Percentiles rank a stretch among this genome's conserved stretches.
These are phyloP conservation scores for Drosophila erecta DNA, from an alignment of 1,140 invertebrate genomes.

Conservation along the genomic window DNA sequence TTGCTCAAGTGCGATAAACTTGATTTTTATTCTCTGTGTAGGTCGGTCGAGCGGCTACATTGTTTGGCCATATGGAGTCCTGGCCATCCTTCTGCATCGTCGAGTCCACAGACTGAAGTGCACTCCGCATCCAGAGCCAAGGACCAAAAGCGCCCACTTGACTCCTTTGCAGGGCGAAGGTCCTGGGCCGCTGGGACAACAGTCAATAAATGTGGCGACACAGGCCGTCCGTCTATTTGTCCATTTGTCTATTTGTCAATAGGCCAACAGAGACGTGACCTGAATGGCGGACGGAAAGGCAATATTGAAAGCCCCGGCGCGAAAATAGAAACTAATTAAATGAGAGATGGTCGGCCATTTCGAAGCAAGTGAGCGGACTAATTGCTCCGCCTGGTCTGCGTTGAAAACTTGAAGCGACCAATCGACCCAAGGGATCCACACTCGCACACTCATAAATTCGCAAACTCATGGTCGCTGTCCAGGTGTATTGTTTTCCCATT, in stretches of 20 bases:
- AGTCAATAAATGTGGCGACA: slow-evolving; percentile 68
- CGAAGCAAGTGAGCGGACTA: slow-evolving; percentile 27
- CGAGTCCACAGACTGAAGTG: slow-evolving; percentile 34
- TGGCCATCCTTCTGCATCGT: slow-evolving; percentile 19
- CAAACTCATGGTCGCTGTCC: slow-evolving; percentile 47
- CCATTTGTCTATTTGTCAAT: slow-evolving; percentile 58
- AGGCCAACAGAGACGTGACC: slow-evolving; percentile 59
- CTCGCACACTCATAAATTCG: slow-evolving; percentile 64
- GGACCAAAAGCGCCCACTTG: slow-evolving; percentile 23
- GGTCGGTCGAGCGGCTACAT: slow-evolving; percentile 25
- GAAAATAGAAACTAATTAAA: slow-evolving; percentile 68
- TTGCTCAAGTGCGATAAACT: slow-evolving; percentile 20
- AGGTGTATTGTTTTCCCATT: slow-evolving; percentile 14
- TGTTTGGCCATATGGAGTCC: slow-evolving; percentile 40
- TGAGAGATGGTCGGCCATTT: slow-evolving; percentile 43
- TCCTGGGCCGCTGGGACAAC: slow-evolving; percentile 21
- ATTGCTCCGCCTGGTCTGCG: not conserved
- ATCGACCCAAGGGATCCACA: slow-evolving; percentile 37
- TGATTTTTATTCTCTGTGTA: slow-evolving; percentile 39
- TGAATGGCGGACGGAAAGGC: slow-evolving; percentile 25
- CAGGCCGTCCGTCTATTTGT: slow-evolving; percentile 51
- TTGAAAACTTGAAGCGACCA: slow-evolving; percentile 31
- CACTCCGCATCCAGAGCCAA: slow-evolving; percentile 15
- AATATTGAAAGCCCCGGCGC: slow-evolving; percentile 5
- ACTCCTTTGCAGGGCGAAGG: slow-evolving; percentile 11